Conservation (phyloP, 2,113 vertebrate genomes). For the Larimichthys crocea region DNA sequence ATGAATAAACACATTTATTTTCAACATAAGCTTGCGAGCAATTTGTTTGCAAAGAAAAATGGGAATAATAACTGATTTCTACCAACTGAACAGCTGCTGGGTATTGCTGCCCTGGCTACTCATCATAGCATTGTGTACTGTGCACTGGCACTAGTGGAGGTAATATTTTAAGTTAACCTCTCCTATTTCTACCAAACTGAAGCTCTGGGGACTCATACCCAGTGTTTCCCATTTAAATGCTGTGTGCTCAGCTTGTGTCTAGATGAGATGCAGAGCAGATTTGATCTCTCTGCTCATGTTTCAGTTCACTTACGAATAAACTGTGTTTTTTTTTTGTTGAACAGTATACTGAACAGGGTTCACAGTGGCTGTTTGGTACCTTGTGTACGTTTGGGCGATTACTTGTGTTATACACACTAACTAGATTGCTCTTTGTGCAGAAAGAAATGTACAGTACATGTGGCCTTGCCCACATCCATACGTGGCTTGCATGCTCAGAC, state of each 20-base stretch:
- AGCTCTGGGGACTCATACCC: background rate
- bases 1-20: background rate
- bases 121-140: constrained; percentile 25
- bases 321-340: background rate
- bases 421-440: background rate
- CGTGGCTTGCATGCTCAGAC: background rate
- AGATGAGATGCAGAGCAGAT: background rate
- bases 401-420: background rate
- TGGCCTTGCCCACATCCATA: background rate
- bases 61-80: constrained; percentile 5
- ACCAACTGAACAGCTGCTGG: constrained; percentile 1
- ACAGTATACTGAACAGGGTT: background rate
- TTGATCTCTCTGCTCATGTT: constrained; percentile 4
- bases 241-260: background rate
- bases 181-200: background rate
- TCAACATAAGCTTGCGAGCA: background rate
- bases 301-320: background rate
- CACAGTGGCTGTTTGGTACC: background rate
- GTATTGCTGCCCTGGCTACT: constrained; percentile 16
- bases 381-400: background rate
- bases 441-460: background rate
- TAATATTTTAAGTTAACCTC: constrained; percentile 29
- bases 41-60: constrained; percentile 22
- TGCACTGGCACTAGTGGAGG: background rate
- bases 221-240: background rate